These are phyloP conservation scores for Geodia barretti DNA, from an alignment of 37 sponge, comb jelly and placozoan genomes.

Conservation along the genomic window DNA sequence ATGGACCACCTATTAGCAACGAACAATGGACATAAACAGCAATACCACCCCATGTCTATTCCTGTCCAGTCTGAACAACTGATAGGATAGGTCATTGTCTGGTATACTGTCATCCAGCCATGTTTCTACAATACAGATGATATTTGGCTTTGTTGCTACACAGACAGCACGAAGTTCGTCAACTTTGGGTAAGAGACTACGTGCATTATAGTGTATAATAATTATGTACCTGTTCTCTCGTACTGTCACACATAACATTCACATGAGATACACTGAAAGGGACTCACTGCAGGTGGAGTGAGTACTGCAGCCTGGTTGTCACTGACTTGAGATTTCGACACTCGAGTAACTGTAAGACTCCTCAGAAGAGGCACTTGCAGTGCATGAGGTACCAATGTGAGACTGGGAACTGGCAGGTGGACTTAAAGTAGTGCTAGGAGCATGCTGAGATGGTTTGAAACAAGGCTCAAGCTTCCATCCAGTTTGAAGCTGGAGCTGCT, in stretches of 20 bases:
- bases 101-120: constrained; percentile 1
- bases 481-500: not conserved
- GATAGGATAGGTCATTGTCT: constrained; percentile 11
- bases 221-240: not conserved
- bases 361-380: not conserved
- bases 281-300: not conserved
- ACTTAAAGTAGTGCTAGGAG: not conserved
- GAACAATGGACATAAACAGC: constrained; percentile 2
- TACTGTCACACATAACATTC: not conserved
- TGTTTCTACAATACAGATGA: constrained; percentile 22
- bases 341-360: not conserved
- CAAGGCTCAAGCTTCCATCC: not conserved
- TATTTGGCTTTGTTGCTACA: not conserved
- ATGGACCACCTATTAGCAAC: not conserved
- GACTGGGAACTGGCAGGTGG: not conserved
- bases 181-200: constrained; percentile 20
- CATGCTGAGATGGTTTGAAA: not conserved
- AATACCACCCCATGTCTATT: constrained; percentile 26
- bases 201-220: constrained; percentile 11
- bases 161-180: constrained; percentile 16
- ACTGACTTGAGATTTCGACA: not conserved
- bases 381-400: not conserved
- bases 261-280: not conserved
- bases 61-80: constrained; percentile 9
- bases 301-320: not conserved